Evolutionary conservation across 2,888 invertebrate species (phyloP).

Genomic region (Philaethria dido): DNA sequence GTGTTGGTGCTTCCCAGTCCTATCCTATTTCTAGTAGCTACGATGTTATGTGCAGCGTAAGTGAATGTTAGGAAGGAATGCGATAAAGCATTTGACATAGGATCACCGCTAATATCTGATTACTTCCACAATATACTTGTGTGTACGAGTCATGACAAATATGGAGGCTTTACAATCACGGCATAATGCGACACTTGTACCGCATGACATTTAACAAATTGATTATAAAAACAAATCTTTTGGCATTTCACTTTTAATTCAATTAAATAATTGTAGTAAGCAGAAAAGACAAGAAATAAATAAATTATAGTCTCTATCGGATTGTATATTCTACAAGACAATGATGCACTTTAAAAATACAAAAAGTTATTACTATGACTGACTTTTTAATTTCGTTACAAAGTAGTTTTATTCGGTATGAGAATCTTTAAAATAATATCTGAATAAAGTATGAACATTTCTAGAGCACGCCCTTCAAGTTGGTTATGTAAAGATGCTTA

Average conservation of each 20-base stretch:
- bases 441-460: slow-evolving; percentile 30
- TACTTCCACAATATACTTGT: slow-evolving; percentile 44
- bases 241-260: too few relatives aligned
- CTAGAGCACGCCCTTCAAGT: slow-evolving; percentile 29
- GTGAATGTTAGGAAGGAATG: slow-evolving; percentile 57
- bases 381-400: not conserved
- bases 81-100: slow-evolving; percentile 49
- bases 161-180: not conserved
- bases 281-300: too few relatives aligned
- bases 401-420: not conserved
- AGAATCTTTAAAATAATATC: slow-evolving; percentile 23
- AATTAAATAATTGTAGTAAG: not conserved
- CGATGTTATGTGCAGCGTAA: slow-evolving; percentile 30
- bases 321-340: too few relatives aligned
- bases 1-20: too few relatives aligned
- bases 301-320: too few relatives aligned
- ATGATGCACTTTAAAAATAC: too few relatives aligned
- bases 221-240: too few relatives aligned
- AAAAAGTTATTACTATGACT: too few relatives aligned
- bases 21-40: slow-evolving; percentile 1
- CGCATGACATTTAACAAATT: too few relatives aligned
- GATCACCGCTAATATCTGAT: slow-evolving; percentile 45
- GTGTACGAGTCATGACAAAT: slow-evolving; percentile 19
- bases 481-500: slow-evolving; percentile 36
- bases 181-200: too few relatives aligned